A percentile compares a stretch with the other conserved stretches of the same genome.
Evolutionary conservation across 2,797 vertebrate species (phyloP).

Genomic region (Serranus cabrilla): DNA sequence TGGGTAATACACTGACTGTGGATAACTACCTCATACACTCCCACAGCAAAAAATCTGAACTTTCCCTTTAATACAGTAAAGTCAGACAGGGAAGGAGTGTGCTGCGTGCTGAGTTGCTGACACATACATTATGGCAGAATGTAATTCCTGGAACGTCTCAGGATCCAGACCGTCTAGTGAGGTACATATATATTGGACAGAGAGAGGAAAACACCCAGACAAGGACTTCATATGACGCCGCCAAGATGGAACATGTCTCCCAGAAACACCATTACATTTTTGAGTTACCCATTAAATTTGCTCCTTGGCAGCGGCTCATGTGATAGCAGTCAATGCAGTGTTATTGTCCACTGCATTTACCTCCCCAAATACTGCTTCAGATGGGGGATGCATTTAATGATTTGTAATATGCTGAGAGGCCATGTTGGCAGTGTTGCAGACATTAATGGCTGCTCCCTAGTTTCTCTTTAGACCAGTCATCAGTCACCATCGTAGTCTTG

Average conservation of each 20-base stretch:
- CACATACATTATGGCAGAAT: conserved; percentile 5
- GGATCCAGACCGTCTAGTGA: conserved; percentile 5
- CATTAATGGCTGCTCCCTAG: conserved; percentile 28
- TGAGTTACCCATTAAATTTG: conserved; percentile 32
- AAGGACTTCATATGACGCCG: conserved; percentile 13
- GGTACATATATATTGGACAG: neutral
- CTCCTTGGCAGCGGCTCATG: conserved; percentile 21
- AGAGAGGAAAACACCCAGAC: conserved; percentile 27
- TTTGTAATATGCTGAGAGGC: conserved; percentile 12
- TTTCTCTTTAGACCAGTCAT: conserved; percentile 36
- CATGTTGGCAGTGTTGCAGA: conserved; percentile 10
- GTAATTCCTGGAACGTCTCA: conserved; percentile 32
- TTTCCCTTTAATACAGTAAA: too few species aligned
- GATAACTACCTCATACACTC: too few species aligned
- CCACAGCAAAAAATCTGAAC: too few species aligned
- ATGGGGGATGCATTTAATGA: conserved; percentile 16
- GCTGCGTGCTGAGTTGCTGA: neutral
- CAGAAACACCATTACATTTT: conserved; percentile 23
- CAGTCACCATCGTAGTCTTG: conserved; percentile 17
- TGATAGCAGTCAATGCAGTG: neutral
- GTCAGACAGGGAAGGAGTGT: too few species aligned
- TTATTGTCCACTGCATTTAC: conserved; percentile 1
- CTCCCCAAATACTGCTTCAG: neutral
- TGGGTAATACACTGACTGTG: too few species aligned
- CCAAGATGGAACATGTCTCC: conserved; percentile 4